Base-by-base conservation (phyloP, 2,888 invertebrate species). In the Cephus spinipes region DNA sequence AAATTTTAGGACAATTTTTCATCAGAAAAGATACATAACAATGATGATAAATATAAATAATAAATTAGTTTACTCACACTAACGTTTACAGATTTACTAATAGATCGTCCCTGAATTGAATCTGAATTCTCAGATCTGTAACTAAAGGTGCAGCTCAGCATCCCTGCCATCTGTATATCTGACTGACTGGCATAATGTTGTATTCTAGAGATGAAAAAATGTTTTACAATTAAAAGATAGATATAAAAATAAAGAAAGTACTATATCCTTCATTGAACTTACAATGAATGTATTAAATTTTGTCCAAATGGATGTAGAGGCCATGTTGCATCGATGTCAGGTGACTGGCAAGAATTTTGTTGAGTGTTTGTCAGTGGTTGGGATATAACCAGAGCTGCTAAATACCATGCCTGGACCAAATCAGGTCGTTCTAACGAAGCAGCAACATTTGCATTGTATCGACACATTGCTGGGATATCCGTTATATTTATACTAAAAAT, bases 101-200 rank as follows among this genome's bases (percentile, higher is more conserved):
- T 84, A 75, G 88, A 83, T 36, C 89, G 86, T 31, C 84, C 86
- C 76, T 90, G 89, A 55, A 93, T 92, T 30, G 92, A 92, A 81
- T 92, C 92, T 76, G 90, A 91, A 15, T 92, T 92, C 80, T 94
- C 93, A 71, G 93, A 94, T 85, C 94, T 94, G 78, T 95, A 94
- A 79, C 96, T 96, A 91, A 98, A 98, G 1, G 96, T 95, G 89
- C 98, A 98, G 81, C 97, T 96, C 79, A 98, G 90, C 96, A 98
- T 97, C 1, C 98, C 98, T 4, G 98, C 97, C 92, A 97, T 98
- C 92, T 99, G 99, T 30, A 98, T 93, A 91, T 98, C 98, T 11
- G 95, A 94, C 76, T 95, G 94, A 83, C 94, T 94, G 0, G 97
- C 96, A 90, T 96, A 97, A 91, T 97, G 96, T 74, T 94, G 93